Evolutionary conservation across 1,140 invertebrate species (phyloP).

Genomic region (Plectus sambesii): DNA sequence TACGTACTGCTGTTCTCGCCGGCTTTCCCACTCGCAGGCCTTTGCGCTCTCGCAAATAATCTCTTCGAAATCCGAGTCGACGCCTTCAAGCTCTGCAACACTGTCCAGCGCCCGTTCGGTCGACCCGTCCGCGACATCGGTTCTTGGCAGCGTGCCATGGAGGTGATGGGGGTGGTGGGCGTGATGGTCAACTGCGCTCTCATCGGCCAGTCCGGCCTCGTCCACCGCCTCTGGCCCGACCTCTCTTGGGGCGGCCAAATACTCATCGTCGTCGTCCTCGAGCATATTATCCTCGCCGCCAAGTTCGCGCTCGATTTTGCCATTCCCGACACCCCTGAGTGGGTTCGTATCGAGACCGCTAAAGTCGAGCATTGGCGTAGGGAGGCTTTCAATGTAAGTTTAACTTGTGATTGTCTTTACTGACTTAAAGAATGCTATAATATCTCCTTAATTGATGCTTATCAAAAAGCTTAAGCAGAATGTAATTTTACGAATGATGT

Average conservation of each 20-base stretch:
- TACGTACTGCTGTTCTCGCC: slow-evolving; percentile 92
- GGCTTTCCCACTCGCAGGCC: slow-evolving; percentile 80
- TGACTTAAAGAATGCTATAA: no score
- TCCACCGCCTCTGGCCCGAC: slow-evolving; percentile 72
- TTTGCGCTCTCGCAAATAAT: slow-evolving; percentile 85
- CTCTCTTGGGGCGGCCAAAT: slow-evolving; percentile 72
- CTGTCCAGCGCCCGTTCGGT: slow-evolving; percentile 81
- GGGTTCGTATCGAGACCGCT: slow-evolving; percentile 58
- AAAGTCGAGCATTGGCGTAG: slow-evolving; percentile 51
- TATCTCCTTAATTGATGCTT: no score
- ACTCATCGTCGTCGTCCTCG: slow-evolving; percentile 65
- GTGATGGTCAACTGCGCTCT: slow-evolving; percentile 87
- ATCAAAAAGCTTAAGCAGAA: no score
- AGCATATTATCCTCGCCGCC: slow-evolving; percentile 72
- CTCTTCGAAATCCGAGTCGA: slow-evolving; percentile 80
- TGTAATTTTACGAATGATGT: no score
- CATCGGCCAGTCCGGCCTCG: slow-evolving; percentile 77
- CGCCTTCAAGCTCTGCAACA: slow-evolving; percentile 87
- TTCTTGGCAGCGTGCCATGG: slow-evolving; percentile 72
- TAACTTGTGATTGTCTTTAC: no score
- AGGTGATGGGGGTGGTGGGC: slow-evolving; percentile 69
- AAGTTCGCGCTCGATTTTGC: slow-evolving; percentile 68
- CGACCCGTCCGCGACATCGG: slow-evolving; percentile 82
- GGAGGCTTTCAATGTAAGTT: slow-evolving; percentile 48
- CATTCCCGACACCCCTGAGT: slow-evolving; percentile 78